Evolutionary conservation across 1,140 invertebrate genomes (phyloP), one percentile per base, ranked within the genome.

Genomic region (Rhopalosiphum padi): DNA sequence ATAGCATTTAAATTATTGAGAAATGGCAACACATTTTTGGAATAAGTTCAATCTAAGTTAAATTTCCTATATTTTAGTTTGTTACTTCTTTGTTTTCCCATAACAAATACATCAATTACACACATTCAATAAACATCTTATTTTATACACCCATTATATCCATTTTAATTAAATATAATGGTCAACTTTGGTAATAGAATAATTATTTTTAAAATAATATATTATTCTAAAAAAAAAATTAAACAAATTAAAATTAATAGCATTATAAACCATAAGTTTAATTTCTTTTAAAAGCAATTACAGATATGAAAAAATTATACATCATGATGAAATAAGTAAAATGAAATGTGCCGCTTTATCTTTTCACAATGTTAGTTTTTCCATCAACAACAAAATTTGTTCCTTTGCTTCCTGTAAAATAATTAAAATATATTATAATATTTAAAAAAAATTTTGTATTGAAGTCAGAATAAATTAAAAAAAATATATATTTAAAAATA

Each of bases 341-440:
- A 77, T 77, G n/a, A 53, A 46, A 87, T 48, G 46, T 48, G 37
- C 43, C 8, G 23, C 37, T 89, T 41, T 2, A 35, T 30, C 21
- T 3, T 8, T 83, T 92, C 48, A 92, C 35, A 91, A 30, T n/a
- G 46, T 37, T 15, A 92, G 77, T 37, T 46, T 85, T 85, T 85
- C 91, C 91, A 92, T 48, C 6, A 92, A 82, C 91, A n/a, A 85
- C 23, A 92, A 11, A 85, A 92, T 92, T 37, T 37, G 37, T 37
- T 37, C 37, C 37, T 37, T 37, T 37, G 85, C 91, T 9, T 92
- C 91, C 91, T 92, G 77, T 23, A 92, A 92, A 83, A 48, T 35
- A 89, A 55, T 77, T 77, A 77, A 18, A 77, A 77, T 35, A n/a
- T n/a, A 85, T 25, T 1, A 41, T 85, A 30, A 41, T 9, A 85